Conservation (phyloP, 2,113 vertebrate genomes). For the Laticauda colubrina region DNA sequence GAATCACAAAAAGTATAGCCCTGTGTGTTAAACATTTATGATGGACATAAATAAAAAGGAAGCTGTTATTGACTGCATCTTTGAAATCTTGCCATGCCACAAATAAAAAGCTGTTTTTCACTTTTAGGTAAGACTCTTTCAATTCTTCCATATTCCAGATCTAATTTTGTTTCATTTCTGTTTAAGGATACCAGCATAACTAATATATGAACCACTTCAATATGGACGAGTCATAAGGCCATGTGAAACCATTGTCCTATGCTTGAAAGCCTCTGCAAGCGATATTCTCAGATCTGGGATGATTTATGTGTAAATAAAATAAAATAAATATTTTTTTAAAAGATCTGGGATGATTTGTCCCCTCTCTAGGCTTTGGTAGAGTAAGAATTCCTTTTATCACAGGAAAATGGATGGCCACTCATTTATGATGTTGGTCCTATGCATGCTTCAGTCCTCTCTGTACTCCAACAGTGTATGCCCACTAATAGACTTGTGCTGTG, state of each 20-base stretch:
- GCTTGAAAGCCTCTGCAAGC: neutral
- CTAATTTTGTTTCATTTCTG: neutral
- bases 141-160: neutral
- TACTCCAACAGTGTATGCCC: neutral
- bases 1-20: neutral
- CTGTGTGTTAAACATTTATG: neutral
- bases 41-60: neutral
- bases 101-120: neutral
- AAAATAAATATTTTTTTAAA: no score
- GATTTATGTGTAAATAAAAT: neutral
- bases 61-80: neutral
- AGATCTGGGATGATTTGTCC: neutral
- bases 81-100: neutral
- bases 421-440: neutral
- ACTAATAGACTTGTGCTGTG: neutral
- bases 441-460: neutral
- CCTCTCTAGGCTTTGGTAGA: neutral
- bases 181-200: neutral
- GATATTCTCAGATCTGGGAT: neutral
- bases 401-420: neutral
- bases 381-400: neutral
- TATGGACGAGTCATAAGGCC: neutral
- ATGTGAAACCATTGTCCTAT: neutral
- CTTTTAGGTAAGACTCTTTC: neutral
- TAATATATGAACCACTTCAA: neutral